phyloP scores from a whole-genome alignment of 2,113 vertebrate species.

The Heterocephalus glaber region DNA sequence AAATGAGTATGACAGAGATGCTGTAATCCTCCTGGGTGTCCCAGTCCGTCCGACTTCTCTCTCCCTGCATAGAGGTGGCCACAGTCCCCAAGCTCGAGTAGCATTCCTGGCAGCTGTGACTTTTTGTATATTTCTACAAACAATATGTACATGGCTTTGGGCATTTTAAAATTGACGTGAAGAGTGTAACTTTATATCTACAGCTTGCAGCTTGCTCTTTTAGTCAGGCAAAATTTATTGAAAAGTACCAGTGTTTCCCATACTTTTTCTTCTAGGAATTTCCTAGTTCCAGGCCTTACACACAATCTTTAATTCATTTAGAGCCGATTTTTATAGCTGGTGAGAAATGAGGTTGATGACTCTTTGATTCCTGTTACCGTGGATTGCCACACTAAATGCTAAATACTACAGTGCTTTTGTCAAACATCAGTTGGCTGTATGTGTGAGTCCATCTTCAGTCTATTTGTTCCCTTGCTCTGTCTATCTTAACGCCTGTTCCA shows the following conservation, averaged over 20 bases:
- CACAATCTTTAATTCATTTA: not conserved
- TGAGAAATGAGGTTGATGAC: not conserved
- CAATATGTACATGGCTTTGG: not conserved
- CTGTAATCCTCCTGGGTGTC: accelerated
- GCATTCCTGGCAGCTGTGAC: not conserved
- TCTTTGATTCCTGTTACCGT: not conserved
- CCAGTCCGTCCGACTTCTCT: accelerated
- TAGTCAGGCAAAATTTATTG: not conserved
- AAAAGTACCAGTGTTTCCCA: not conserved
- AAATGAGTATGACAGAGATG: not conserved
- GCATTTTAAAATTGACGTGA: not conserved
- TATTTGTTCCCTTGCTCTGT: not conserved
- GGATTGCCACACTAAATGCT: not conserved
- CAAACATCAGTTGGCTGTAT: not conserved
- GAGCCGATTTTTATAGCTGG: not conserved
- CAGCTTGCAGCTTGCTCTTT: not conserved
- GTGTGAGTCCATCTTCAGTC: not conserved
- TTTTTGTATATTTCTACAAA: not conserved
- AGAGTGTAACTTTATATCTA: not conserved
- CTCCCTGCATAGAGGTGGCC: too few relatives aligned
- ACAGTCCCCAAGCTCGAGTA: not conserved
- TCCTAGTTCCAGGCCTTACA: too few relatives aligned
- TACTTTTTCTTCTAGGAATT: too few relatives aligned
- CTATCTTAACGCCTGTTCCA: too few relatives aligned
- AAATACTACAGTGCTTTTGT: not conserved